Evolutionary conservation across 2,113 vertebrate genomes (phyloP).

Genomic region (Oreochromis tanganicae): DNA sequence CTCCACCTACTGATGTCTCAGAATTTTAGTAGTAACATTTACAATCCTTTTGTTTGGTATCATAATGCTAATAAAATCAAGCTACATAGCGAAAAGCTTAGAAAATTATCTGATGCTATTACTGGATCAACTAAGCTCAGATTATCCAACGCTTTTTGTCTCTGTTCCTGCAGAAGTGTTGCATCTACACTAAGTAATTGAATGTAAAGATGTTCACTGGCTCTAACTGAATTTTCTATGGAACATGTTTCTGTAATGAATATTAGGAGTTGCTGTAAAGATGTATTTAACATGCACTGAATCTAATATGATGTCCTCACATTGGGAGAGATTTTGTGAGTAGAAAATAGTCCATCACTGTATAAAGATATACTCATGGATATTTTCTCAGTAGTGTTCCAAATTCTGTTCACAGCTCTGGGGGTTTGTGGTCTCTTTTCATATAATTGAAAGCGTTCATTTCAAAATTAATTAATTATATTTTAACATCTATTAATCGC

Average conservation of each 20-base stretch:
- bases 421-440: neutral
- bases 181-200: neutral
- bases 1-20: neutral
- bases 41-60: neutral
- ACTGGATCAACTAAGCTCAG: neutral
- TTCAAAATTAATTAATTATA: neutral
- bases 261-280: neutral
- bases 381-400: neutral
- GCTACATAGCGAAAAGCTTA: neutral
- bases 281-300: neutral
- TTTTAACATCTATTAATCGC: neutral
- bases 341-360: neutral
- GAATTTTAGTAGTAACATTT: neutral
- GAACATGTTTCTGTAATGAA: neutral
- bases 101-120: neutral
- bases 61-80: neutral
- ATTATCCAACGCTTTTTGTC: neutral
- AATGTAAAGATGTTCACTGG: neutral
- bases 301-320: neutral
- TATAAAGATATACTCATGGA: neutral
- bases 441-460: neutral
- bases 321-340: neutral
- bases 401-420: neutral
- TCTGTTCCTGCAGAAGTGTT: neutral
- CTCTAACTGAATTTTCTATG: neutral